Conservation (phyloP, 2,797 vertebrate species). For the Thalassophryne amazonica region DNA sequence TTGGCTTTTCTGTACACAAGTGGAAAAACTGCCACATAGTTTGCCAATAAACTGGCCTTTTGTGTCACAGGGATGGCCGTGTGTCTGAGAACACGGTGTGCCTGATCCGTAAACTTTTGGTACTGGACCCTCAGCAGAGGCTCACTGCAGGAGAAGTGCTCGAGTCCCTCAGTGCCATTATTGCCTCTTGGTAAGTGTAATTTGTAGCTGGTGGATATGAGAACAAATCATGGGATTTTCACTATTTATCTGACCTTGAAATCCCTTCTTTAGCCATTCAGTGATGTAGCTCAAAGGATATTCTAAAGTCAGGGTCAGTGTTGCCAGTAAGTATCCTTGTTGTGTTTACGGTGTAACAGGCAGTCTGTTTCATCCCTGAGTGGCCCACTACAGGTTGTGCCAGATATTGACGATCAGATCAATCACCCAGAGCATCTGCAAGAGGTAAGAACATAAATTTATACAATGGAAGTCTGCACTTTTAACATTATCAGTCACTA, state of each 20-base stretch:
- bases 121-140: constrained; percentile 95
- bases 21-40: not conserved
- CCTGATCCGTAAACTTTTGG: constrained; percentile 95
- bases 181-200: constrained; percentile 89
- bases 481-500: no score
- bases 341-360: constrained; percentile 69
- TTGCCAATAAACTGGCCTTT: not conserved
- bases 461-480: no score
- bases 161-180: constrained; percentile 93
- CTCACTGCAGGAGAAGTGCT: constrained; percentile 92
- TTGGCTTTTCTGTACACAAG: no score
- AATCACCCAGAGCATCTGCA: constrained; percentile 89
- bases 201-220: constrained; percentile 52
- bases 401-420: constrained; percentile 96
- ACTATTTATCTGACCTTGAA: no score
- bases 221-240: not conserved
- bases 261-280: not conserved
- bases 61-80: constrained; percentile 85
- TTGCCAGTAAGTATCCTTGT: not conserved
- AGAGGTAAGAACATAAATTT: constrained; percentile 76
- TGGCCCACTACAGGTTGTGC: constrained; percentile 96
- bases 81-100: constrained; percentile 98
- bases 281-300: no score
- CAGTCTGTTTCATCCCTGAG: constrained; percentile 94
- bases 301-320: not conserved